phyloP scores from a whole-genome alignment of 2,888 invertebrate genomes.

The Brachynemurus nebulosus region DNA sequence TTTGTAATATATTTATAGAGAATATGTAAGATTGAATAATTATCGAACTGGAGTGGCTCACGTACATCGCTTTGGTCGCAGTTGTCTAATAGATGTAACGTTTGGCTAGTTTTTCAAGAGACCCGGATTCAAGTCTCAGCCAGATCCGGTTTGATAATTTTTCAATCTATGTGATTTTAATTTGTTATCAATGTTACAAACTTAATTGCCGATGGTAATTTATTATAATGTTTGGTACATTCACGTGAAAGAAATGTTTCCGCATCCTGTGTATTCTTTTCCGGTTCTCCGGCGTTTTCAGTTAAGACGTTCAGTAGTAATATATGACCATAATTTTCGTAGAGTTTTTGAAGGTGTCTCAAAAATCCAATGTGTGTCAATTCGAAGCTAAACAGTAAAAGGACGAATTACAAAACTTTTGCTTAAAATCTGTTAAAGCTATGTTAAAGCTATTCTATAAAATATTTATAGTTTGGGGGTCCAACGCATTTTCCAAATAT shows the following conservation, averaged over 20 bases:
- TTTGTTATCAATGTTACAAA: no score
- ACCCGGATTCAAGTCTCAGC: no score
- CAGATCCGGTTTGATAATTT: no score
- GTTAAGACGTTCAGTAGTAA: neutral
- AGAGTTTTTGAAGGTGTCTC: neutral
- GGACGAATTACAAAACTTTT: neutral
- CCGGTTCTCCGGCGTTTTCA: neutral
- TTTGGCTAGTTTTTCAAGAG: no score
- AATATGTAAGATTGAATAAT: no score
- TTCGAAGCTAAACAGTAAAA: neutral
- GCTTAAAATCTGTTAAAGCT: neutral
- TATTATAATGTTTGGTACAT: neutral
- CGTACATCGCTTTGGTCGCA: no score
- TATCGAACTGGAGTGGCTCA: no score
- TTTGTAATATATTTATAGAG: no score
- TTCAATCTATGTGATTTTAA: no score
- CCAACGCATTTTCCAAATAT: no score
- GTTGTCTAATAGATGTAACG: no score
- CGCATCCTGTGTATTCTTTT: neutral
- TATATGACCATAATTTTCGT: neutral
- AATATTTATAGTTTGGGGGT: neutral
- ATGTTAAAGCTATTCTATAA: neutral
- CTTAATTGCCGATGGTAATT: neutral
- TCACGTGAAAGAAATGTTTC: slow-evolving; percentile 1
- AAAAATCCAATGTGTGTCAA: neutral